Percentiles rank a stretch among this genome's conserved stretches.
phyloP scores from a whole-genome alignment of 1,140 invertebrate species.

The Oncopodura yosiiana region DNA sequence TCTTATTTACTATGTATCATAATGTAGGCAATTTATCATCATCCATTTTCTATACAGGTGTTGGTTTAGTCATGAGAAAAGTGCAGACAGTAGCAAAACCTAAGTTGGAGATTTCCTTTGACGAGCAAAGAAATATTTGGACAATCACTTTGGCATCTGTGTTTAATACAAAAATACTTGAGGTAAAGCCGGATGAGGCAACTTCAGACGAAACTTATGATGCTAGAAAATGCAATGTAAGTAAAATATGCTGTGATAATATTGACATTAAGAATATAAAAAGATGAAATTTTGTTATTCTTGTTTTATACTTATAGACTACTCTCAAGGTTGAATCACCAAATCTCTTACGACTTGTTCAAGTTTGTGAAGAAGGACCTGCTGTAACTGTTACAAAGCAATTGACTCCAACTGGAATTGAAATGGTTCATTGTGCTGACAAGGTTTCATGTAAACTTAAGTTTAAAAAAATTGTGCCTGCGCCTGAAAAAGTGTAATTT shows the following conservation, averaged over 20 bases:
- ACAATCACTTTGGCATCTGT: conserved; percentile 13
- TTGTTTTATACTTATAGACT: too few relatives aligned
- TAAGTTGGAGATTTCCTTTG: conserved; percentile 6
- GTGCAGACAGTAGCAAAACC: conserved; percentile 16
- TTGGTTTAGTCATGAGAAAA: conserved; percentile 27
- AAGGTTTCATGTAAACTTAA: too few relatives aligned
- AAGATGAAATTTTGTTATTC: too few relatives aligned
- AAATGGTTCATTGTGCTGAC: too few relatives aligned
- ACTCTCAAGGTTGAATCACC: too few relatives aligned
- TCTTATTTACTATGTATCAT: background rate
- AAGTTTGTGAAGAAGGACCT: too few relatives aligned
- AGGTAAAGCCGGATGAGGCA: conserved; percentile 7
- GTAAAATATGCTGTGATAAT: background rate
- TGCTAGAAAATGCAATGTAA: conserved; percentile 15
- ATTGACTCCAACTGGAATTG: too few relatives aligned
- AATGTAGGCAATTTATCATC: background rate
- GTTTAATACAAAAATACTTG: conserved; percentile 10
- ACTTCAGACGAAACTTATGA: conserved; percentile 25
- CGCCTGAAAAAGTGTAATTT: too few relatives aligned
- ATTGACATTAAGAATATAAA: too few relatives aligned
- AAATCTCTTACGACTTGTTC: too few relatives aligned
- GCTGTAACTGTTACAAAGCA: too few relatives aligned
- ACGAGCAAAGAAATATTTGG: background rate
- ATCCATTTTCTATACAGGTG: conserved; percentile 8
- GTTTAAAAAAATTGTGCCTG: too few relatives aligned